Percentiles rank a stretch among this genome's conserved stretches.
Evolutionary conservation across 2,888 invertebrate genomes (phyloP).

Genomic region (Erebia palarica): DNA sequence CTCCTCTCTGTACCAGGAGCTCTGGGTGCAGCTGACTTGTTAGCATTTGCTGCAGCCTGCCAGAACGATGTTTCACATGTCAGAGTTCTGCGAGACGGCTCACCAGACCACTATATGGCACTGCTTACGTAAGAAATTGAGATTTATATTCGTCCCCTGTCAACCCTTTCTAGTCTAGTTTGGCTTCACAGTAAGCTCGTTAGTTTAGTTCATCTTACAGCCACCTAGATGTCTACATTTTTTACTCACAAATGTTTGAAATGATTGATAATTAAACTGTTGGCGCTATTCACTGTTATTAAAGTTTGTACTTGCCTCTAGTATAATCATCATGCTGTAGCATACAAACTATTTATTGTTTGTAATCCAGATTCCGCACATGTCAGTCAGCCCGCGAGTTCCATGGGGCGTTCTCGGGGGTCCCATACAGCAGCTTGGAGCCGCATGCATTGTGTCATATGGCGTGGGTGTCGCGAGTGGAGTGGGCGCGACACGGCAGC

Average conservation of each 20-base stretch:
- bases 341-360: not conserved
- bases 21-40: slow-evolving; percentile 95
- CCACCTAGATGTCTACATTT: not conserved
- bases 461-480: slow-evolving; percentile 97
- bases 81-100: slow-evolving; percentile 94
- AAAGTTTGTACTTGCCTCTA: too few species aligned
- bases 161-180: not conserved
- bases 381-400: slow-evolving; percentile 94
- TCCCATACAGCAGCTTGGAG: slow-evolving; percentile 96
- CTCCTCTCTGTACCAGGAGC: slow-evolving; percentile 94
- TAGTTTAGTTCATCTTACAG: not conserved
- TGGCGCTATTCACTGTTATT: too few species aligned
- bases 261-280: too few species aligned
- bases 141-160: not conserved
- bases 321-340: too few species aligned
- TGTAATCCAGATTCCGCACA: slow-evolving; percentile 81
- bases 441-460: slow-evolving; percentile 95
- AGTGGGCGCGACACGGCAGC: slow-evolving; percentile 90
- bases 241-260: not conserved
- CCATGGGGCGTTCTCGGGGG: slow-evolving; percentile 95
- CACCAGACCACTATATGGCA: slow-evolving; percentile 99
- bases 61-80: slow-evolving; percentile 95
- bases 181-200: too few species aligned
- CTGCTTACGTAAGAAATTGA: slow-evolving; percentile 87
- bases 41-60: slow-evolving; percentile 97